A percentile compares a stretch with the other conserved stretches of the same genome.
phyloP scores from a whole-genome alignment of 2,888 invertebrate genomes.

The Diaprepes abbreviatus region DNA sequence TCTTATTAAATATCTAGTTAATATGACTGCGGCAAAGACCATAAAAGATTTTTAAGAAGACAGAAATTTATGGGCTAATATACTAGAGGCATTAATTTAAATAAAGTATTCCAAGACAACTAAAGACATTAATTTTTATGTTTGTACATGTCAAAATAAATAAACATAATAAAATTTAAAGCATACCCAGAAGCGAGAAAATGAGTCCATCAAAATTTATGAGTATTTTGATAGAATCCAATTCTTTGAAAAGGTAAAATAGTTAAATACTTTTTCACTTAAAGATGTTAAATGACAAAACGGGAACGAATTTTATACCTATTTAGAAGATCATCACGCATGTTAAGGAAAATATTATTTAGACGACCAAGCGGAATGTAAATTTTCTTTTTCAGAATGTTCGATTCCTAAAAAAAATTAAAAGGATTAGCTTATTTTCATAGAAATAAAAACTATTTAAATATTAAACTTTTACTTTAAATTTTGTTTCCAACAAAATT shows the following conservation, averaged over 20 bases:
- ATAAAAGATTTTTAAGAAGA: slow-evolving; percentile 30
- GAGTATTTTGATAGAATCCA: background rate
- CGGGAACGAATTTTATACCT: too few relatives aligned
- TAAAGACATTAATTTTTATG: slow-evolving; percentile 19
- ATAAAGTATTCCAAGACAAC: slow-evolving; percentile 16
- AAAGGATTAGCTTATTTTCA: too few relatives aligned
- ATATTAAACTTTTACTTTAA: too few relatives aligned
- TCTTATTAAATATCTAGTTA: slow-evolving; percentile 15
- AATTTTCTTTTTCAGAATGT: too few relatives aligned
- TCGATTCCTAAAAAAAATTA: too few relatives aligned
- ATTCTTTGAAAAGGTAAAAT: background rate
- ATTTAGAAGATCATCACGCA: too few relatives aligned
- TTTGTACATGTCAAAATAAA: slow-evolving; percentile 22
- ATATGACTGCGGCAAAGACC: slow-evolving; percentile 6
- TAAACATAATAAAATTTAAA: slow-evolving; percentile 17
- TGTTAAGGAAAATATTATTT: too few relatives aligned
- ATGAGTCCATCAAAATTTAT: background rate
- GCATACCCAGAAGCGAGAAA: slow-evolving; percentile 14
- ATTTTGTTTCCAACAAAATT: too few relatives aligned
- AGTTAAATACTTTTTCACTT: too few relatives aligned
- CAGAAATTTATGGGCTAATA: slow-evolving; percentile 25
- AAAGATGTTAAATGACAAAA: too few relatives aligned
- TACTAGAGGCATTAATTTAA: slow-evolving; percentile 16
- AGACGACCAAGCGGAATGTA: too few relatives aligned
- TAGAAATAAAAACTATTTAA: too few relatives aligned